Evolutionary conservation across 64 coral and sea anemone species (phyloP).

Genomic region (Montipora sp.): DNA sequence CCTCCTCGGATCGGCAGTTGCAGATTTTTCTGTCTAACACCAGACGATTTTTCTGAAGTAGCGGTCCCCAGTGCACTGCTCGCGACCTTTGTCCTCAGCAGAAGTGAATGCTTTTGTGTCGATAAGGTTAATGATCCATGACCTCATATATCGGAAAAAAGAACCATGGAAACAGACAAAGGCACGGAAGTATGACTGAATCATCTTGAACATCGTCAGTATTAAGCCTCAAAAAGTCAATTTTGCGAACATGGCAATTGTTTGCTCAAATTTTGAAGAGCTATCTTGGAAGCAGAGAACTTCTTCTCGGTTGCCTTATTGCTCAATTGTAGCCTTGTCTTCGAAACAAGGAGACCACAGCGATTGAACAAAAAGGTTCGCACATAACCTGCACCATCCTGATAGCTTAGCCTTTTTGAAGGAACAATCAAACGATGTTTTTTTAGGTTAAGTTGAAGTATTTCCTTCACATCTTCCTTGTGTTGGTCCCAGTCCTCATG

Average conservation of each 20-base stretch:
- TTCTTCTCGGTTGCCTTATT: constrained; percentile 85
- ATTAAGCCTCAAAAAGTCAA: too few relatives aligned
- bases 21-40: too few relatives aligned
- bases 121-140: too few relatives aligned
- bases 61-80: too few relatives aligned
- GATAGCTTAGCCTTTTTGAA: constrained; percentile 41
- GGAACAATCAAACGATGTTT: constrained; percentile 83
- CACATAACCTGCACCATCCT: constrained; percentile 65
- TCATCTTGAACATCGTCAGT: too few relatives aligned
- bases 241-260: neutral
- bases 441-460: constrained; percentile 78
- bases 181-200: too few relatives aligned
- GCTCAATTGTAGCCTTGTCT: constrained; percentile 69
- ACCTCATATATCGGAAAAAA: too few relatives aligned
- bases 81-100: too few relatives aligned
- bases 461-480: constrained; percentile 40
- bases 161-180: too few relatives aligned
- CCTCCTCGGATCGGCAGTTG: too few relatives aligned
- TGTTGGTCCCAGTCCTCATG: constrained; percentile 78
- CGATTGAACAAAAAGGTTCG: constrained; percentile 66
- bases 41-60: too few relatives aligned
- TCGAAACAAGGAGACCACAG: constrained; percentile 62
- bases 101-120: too few relatives aligned
- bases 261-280: constrained; percentile 38
- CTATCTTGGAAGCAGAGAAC: constrained; percentile 81